A percentile compares a stretch with the other conserved stretches of the same genome.
phyloP scores from a whole-genome alignment of 2,888 invertebrate species.

The Piscicola geometra region DNA sequence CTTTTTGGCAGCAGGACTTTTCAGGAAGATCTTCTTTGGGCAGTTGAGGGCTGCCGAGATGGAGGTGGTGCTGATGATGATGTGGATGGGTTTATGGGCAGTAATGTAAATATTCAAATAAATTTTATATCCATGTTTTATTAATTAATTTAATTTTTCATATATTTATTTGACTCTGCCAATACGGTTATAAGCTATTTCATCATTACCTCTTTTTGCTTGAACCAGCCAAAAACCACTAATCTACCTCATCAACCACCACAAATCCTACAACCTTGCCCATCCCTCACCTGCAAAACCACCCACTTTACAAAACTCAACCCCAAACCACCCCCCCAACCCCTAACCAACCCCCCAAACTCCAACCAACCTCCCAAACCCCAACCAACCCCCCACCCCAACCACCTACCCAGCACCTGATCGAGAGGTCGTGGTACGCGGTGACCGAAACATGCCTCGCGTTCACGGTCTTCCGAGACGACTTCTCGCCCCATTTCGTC shows the following conservation, averaged over 20 bases:
- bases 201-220: no score
- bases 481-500: slow-evolving; percentile 91
- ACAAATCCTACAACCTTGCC: not conserved
- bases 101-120: no score
- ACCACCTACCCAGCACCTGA: slow-evolving; percentile 69
- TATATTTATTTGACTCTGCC: no score
- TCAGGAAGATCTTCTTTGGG: slow-evolving; percentile 90
- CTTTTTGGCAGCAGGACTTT: slow-evolving; percentile 81
- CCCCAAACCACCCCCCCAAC: not conserved
- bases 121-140: no score
- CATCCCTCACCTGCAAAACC: not conserved
- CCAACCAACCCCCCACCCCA: not conserved
- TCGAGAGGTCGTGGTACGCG: slow-evolving; percentile 95
- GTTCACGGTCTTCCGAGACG: slow-evolving; percentile 96
- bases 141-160: no score
- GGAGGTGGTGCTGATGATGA: slow-evolving; percentile 65
- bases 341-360: not conserved
- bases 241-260: not conserved
- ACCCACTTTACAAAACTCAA: not conserved
- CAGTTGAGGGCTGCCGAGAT: slow-evolving; percentile 89
- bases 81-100: not conserved
- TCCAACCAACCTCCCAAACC: not conserved
- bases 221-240: no score
- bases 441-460: slow-evolving; percentile 99
- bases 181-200: no score